Conservation (phyloP, 2,113 vertebrate genomes). For the Neolamprologus longior region DNA sequence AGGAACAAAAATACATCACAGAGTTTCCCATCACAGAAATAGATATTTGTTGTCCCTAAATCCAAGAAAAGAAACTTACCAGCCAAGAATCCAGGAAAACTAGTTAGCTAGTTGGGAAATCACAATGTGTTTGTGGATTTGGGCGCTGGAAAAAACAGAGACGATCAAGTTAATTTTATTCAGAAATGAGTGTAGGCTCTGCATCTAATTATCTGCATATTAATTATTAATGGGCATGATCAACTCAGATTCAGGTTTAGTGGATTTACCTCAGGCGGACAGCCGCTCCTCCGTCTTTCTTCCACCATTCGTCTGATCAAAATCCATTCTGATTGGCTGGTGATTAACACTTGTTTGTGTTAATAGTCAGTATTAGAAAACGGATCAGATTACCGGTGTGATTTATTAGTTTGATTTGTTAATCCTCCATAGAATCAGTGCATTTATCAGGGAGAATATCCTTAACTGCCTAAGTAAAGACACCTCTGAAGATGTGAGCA, state of each 20-base stretch:
- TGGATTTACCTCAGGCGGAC: constrained; percentile 56
- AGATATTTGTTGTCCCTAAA: neutral
- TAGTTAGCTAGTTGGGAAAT: constrained; percentile 24
- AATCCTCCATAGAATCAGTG: neutral
- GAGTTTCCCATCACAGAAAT: constrained; percentile 14
- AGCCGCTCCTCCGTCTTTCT: constrained; percentile 52
- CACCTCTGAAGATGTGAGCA: neutral
- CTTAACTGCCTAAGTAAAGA: neutral
- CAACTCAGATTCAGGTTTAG: constrained; percentile 34
- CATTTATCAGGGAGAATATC: neutral
- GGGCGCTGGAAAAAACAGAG: constrained; percentile 15
- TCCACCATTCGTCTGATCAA: constrained; percentile 58
- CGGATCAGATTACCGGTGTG: constrained; percentile 19
- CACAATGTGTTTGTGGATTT: constrained; percentile 5
- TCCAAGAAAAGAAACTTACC: constrained; percentile 40
- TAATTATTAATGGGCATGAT: constrained; percentile 10
- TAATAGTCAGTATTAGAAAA: constrained; percentile 42
- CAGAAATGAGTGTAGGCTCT: neutral
- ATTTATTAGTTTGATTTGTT: neutral
- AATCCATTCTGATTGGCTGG: constrained; percentile 63
- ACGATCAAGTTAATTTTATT: neutral
- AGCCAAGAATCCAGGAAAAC: constrained; percentile 1
- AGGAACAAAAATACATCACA: neutral
- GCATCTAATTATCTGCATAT: constrained; percentile 10
- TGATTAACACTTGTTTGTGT: constrained; percentile 61